A percentile compares a stretch with the other conserved stretches of the same genome.
phyloP scores from a whole-genome alignment of 2,113 vertebrate species.

The Oncorhynchus kisutch region DNA sequence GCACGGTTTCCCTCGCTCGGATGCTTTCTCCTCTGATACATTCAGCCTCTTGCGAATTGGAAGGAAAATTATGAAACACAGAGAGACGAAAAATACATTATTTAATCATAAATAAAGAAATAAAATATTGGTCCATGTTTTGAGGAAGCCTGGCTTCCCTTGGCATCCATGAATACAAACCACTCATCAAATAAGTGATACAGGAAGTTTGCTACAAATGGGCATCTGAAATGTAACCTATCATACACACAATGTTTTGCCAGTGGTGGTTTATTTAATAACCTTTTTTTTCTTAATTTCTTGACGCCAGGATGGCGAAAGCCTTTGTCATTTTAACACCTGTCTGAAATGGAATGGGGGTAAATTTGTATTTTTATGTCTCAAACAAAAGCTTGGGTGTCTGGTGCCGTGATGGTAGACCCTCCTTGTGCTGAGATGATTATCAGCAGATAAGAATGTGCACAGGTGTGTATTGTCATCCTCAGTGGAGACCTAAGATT shows the following conservation, averaged over 20 bases:
- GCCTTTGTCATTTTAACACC: neutral
- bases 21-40: no score
- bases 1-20: no score
- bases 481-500: neutral
- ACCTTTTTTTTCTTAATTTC: neutral
- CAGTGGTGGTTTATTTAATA: neutral
- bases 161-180: no score
- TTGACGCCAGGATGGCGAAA: neutral
- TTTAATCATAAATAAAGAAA: no score
- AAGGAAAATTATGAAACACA: no score
- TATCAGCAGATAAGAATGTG: neutral
- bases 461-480: slow-evolving; percentile 1
- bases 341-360: neutral
- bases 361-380: neutral
- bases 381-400: neutral
- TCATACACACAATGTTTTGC: neutral
- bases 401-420: neutral
- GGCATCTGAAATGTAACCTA: neutral
- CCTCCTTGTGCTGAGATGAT: neutral
- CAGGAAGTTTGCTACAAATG: no score
- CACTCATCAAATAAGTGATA: no score
- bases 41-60: no score
- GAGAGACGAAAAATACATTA: no score
- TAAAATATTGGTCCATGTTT: no score
- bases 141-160: no score